Evolutionary conservation across 2,797 vertebrate species (phyloP).

Genomic region (Microctenopoma lineatum): DNA sequence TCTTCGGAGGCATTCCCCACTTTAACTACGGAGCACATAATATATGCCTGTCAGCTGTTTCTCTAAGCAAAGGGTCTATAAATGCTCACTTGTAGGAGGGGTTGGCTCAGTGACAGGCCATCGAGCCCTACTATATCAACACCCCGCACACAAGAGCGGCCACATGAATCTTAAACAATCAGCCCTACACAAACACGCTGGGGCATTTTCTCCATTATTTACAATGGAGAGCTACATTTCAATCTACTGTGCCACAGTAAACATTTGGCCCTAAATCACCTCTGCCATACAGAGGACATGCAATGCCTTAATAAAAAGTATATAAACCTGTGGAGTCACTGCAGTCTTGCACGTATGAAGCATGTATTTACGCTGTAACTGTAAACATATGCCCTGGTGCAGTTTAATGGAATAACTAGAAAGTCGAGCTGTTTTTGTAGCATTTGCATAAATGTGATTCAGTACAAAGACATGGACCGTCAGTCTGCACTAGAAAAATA

Average conservation of each 20-base stretch:
- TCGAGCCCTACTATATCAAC: constrained; percentile 55
- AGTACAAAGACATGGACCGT: background rate
- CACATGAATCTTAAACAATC: constrained; percentile 43
- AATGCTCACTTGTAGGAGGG: constrained; percentile 49
- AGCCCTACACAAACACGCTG: constrained; percentile 45
- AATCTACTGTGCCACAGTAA: constrained; percentile 19
- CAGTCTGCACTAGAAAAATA: background rate
- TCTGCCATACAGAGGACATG: constrained; percentile 19
- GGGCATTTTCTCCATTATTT: constrained; percentile 40
- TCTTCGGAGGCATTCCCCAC: constrained; percentile 18
- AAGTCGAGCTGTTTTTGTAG: constrained; percentile 1
- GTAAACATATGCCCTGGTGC: constrained; percentile 16
- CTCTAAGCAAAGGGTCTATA: constrained; percentile 55
- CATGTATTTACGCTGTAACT: background rate
- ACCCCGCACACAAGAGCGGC: constrained; percentile 35
- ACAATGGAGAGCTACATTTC: constrained; percentile 26
- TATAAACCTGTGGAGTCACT: constrained; percentile 15
- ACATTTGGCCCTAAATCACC: constrained; percentile 38
- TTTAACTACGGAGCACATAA: constrained; percentile 45
- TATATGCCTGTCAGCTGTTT: constrained; percentile 54
- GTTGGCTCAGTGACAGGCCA: constrained; percentile 45
- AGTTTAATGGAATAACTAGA: constrained; percentile 2
- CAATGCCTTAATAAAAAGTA: constrained; percentile 20
- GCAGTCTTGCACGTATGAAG: constrained; percentile 15
- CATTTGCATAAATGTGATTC: constrained; percentile 6